Base-by-base conservation (phyloP, 2,113 vertebrate species). In the Arvicanthis niloticus region DNA sequence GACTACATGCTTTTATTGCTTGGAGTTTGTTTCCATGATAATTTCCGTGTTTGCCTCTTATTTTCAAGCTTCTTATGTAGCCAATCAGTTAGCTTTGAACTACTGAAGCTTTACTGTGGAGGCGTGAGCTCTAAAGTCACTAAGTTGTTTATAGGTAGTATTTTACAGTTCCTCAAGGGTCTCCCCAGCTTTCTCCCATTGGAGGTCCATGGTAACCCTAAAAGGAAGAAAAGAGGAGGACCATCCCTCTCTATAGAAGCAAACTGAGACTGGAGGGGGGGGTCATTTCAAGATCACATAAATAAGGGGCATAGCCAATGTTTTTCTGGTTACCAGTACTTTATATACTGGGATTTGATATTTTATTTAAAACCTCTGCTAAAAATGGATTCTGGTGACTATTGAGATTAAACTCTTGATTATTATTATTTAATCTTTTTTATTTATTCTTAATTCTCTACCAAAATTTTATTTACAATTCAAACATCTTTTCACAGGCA, bases 311-410 rank as follows among this genome's bases (percentile, higher is more conserved):
- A 12, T 45, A 88, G 56, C n/a, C 22, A 85, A 42, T 13, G 48
- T 51, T 91, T 40, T 80, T 92, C 5, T 24, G 24, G 42, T 70
- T 70, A 81, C 67, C 34, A 68, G 48, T 78, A 84, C n/a, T 88
- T 94, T 40, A 65, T 40, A 67, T 8, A 45, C 19, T 81, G 65
- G 40, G 53, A 60, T 77, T 70, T 77, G 91, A 88, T 78, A 31
- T 91, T 94, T 80, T n/a, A 48, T 93, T 86, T 94, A 93, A 96
- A 88, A 29, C 5, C 8, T 89, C n/a, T 80, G 78, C 22, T n/a
- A 42, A 91, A 45, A 88, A 70, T 48, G 94, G 60, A 76, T 68
- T 68, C 72, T 37, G 75, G 75, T 58, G 31, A 75, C 12, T 51
- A 92, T 5, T 90, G 17, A 1, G 40, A 76, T 72, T 88, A 76